These are phyloP conservation scores for Conistra vaccinii DNA, from an alignment of 2,888 invertebrate genomes.

Conservation along the genomic window DNA sequence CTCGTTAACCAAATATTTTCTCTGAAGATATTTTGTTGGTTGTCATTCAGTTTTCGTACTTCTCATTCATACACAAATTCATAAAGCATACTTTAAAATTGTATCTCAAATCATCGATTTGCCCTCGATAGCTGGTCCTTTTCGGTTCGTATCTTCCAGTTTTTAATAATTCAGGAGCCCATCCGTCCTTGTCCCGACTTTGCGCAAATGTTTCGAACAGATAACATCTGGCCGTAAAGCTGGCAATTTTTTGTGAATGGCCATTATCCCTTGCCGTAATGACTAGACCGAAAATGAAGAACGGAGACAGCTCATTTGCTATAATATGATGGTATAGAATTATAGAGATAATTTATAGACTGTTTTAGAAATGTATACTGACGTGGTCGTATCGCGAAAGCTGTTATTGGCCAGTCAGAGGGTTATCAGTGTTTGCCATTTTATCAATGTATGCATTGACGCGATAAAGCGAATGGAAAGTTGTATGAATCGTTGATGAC, in stretches of 20 bases:
- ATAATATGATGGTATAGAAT: conserved; percentile 10
- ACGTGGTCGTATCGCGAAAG: conserved; percentile 31
- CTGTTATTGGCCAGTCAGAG: conserved; percentile 46
- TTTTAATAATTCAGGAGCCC: conserved; percentile 18
- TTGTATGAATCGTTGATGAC: conserved; percentile 45
- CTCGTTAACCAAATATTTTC: conserved; percentile 14
- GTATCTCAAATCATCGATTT: conserved; percentile 16
- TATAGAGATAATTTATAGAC: conserved; percentile 7
- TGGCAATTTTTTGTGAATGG: conserved; percentile 36
- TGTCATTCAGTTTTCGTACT: conserved; percentile 13
- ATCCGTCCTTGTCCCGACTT: conserved; percentile 36
- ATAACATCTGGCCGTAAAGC: conserved; percentile 36
- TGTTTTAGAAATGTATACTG: conserved; percentile 21
- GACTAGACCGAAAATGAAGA: conserved; percentile 12
- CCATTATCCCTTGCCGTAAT: conserved; percentile 27
- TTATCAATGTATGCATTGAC: conserved; percentile 58
- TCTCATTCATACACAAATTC: conserved; percentile 1
- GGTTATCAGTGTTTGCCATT: conserved; percentile 64
- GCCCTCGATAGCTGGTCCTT: neutral
- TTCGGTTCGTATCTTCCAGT: neutral
- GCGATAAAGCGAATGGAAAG: conserved; percentile 64
- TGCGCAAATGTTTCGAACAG: conserved; percentile 33
- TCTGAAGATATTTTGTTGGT: conserved; percentile 6
- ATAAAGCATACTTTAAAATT: neutral
- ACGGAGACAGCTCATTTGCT: conserved; percentile 3